Percentiles rank a stretch among this genome's conserved stretches.
These are phyloP conservation scores for Agonopterix alstromeriana DNA, from an alignment of 2,888 invertebrate genomes.

Conservation along the genomic window DNA sequence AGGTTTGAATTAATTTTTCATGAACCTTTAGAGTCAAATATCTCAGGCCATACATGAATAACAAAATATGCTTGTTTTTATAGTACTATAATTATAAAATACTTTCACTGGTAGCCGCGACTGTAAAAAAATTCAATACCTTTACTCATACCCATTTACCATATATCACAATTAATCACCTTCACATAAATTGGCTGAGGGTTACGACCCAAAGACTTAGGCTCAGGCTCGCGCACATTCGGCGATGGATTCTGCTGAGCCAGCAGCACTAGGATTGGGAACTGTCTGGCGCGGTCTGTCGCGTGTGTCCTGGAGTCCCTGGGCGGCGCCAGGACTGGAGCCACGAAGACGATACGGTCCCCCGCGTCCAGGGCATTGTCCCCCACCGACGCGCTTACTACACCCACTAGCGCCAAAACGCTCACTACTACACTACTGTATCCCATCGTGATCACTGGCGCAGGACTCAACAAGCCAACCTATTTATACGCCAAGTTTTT, in stretches of 20 bases:
- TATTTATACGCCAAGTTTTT: constrained; percentile 64
- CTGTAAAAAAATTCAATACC: no score
- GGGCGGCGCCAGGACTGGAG: constrained; percentile 63
- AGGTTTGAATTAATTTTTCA: no score
- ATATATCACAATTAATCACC: constrained; percentile 30
- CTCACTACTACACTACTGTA: constrained; percentile 45
- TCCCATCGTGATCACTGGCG: constrained; percentile 65
- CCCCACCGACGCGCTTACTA: constrained; percentile 39
- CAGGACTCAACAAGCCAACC: constrained; percentile 50
- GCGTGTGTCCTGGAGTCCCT: constrained; percentile 48
- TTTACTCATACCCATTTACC: no score
- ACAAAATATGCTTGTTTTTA: no score
- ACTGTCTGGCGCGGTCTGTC: constrained; percentile 56
- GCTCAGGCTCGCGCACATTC: constrained; percentile 37
- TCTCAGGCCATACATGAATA: no score
- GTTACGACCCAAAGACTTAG: constrained; percentile 48
- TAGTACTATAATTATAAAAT: no score
- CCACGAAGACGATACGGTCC: constrained; percentile 52
- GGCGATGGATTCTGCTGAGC: constrained; percentile 34
- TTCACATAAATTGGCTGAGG: constrained; percentile 58
- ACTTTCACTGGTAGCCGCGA: no score
- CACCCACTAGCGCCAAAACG: constrained; percentile 41
- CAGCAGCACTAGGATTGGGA: constrained; percentile 57
- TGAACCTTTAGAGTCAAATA: no score
- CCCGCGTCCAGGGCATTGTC: constrained; percentile 53